A percentile compares a stretch with the other conserved stretches of the same genome.
Evolutionary conservation across 2,113 vertebrate genomes (phyloP).

Genomic region (Bos indicus): DNA sequence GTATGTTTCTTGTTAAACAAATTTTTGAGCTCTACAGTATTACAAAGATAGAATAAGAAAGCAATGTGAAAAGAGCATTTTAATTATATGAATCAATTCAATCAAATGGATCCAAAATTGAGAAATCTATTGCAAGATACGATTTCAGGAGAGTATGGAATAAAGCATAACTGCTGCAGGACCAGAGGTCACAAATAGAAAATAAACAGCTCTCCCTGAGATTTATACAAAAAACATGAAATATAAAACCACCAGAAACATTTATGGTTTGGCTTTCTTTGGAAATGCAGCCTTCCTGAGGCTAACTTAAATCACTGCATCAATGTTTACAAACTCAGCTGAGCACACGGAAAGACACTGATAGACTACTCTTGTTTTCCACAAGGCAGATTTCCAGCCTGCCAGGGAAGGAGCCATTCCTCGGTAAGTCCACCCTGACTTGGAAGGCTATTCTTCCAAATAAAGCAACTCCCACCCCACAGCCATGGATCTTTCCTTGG

Average conservation of each 20-base stretch:
- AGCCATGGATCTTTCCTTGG: background rate
- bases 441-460: background rate
- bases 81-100: constrained; percentile 40
- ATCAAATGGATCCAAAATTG: background rate
- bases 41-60: background rate
- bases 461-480: background rate
- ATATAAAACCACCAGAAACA: constrained; percentile 48
- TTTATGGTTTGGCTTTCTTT: constrained; percentile 1
- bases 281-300: background rate
- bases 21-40: background rate
- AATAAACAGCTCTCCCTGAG: constrained; percentile 36
- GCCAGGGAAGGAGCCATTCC: background rate
- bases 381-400: background rate
- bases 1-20: constrained; percentile 3
- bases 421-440: background rate
- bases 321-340: background rate
- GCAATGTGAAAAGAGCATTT: constrained; percentile 11
- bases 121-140: background rate
- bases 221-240: background rate
- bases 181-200: constrained; percentile 13
- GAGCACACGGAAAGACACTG: background rate
- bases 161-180: background rate
- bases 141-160: background rate
- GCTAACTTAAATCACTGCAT: background rate
- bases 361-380: background rate